Percentiles rank a stretch among this genome's conserved stretches.
Evolutionary conservation across 2,888 invertebrate species (phyloP).

Genomic region (Agonopterix arenella): DNA sequence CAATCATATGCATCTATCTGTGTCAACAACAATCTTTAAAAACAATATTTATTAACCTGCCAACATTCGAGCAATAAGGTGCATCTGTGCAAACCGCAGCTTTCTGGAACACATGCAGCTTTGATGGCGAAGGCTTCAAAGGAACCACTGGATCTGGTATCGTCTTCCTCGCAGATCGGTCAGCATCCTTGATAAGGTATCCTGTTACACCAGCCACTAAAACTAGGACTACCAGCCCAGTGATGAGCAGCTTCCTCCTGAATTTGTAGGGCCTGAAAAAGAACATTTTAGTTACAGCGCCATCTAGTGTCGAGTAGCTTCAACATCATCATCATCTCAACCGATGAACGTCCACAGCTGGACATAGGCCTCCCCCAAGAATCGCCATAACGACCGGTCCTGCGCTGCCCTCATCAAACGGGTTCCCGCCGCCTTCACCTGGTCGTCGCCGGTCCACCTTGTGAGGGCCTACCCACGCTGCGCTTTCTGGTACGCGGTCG

Average conservation of each 20-base stretch:
- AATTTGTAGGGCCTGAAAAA: constrained; percentile 49
- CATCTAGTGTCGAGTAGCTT: constrained; percentile 27
- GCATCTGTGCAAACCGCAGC: constrained; percentile 89
- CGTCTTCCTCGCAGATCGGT: constrained; percentile 27
- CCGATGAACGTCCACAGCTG: too few species aligned
- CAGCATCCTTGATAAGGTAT: constrained; percentile 42
- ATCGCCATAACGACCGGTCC: too few species aligned
- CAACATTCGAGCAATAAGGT: constrained; percentile 84
- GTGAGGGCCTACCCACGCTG: too few species aligned
- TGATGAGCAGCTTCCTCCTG: constrained; percentile 44
- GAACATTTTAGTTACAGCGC: constrained; percentile 13
- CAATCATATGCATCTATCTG: too few species aligned
- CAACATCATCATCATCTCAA: too few species aligned
- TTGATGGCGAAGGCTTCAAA: constrained; percentile 82
- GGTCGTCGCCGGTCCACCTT: too few species aligned
- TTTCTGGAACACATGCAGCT: constrained; percentile 79
- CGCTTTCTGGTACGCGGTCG: too few species aligned
- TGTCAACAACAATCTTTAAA: too few species aligned
- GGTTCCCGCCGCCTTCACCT: too few species aligned
- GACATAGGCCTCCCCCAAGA: too few species aligned
- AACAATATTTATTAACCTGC: constrained; percentile 81
- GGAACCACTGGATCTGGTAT: constrained; percentile 79
- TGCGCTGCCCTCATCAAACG: too few species aligned
- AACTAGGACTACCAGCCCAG: constrained; percentile 34
- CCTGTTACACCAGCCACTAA: constrained; percentile 51